Evolutionary conservation across 2,113 vertebrate genomes (phyloP), one percentile per base, ranked within the genome.

Genomic region (Chloropsis hardwickii): DNA sequence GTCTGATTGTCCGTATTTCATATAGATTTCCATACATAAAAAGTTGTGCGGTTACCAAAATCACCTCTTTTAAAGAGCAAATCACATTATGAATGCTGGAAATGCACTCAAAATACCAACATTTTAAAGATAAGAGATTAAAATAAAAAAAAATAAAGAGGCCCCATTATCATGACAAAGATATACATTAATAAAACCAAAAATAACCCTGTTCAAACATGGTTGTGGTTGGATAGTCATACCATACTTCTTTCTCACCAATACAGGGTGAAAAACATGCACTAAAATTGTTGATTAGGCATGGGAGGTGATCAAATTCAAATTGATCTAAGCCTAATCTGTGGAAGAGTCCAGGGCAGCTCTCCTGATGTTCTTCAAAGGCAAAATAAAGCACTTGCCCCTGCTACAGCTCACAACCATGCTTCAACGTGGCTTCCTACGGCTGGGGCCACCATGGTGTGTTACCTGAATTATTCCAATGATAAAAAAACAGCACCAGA

Each of bases 201-300:
- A 94, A 92, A 73, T 18, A 77, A 88, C 37, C 45, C 48, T 81
- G 92, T 93, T 97, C 81, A 95, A 95, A 92, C 82, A 95, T 96
- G 95, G 91, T 88, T 96, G 92, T 86, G 80, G 77, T 74, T 69
- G 61, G 56, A n/a, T 15, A 54, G 28, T 35, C 66, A 83, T 73
- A 61, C 27, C 18, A 12, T 37, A 50, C 18, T 53, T 74, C 64
- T 44, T 64, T 77, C 50, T 88, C 54, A 72, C 44, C 48, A 28
- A 20, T 1, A 31, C 15, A 23, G 15, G 18, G 71, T 77, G 53
- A 84, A 71, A 92, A 83, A 24, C 9, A 28, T 3, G 42, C 25
- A 33, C 28, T 48, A 18, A 39, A 77, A 58, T 61, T 86, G 51
- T 64, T 42, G 74, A 86, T 66, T 89, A 77, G 87, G 40, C 56